A percentile compares a stretch with the other conserved stretches of the same genome.
These are phyloP conservation scores for Zaprionus africanus DNA, from an alignment of 1,140 invertebrate genomes.

Conservation along the genomic window DNA sequence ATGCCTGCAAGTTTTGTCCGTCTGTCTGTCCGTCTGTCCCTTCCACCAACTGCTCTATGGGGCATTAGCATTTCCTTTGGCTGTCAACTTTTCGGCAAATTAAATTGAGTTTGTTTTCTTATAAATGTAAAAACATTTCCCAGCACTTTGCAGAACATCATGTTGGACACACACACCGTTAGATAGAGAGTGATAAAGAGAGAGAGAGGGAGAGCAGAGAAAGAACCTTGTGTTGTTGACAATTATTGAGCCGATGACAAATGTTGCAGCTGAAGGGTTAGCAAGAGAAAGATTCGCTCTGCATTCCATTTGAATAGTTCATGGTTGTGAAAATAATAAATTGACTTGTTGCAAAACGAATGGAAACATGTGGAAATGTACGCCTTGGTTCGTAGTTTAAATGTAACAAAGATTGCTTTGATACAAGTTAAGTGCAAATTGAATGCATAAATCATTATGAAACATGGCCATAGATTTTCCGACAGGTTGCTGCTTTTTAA, in stretches of 20 bases:
- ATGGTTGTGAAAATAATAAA: constrained; percentile 25
- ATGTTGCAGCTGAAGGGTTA: constrained; percentile 33
- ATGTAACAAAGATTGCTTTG: background rate
- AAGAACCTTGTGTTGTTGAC: constrained; percentile 49
- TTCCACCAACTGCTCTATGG: background rate
- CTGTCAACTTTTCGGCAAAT: constrained; percentile 74
- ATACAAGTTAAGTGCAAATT: background rate
- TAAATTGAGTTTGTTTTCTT: constrained; percentile 77
- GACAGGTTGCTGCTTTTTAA: background rate
- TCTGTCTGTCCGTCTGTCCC: background rate
- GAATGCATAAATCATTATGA: background rate
- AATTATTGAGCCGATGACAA: constrained; percentile 80
- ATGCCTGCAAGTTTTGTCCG: constrained; percentile 44
- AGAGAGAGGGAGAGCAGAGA: constrained; percentile 29
- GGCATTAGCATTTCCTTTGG: constrained; percentile 12
- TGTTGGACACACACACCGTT: constrained; percentile 38
- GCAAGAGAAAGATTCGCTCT: constrained; percentile 1
- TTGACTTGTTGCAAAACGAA: constrained; percentile 29
- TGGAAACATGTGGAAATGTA: constrained; percentile 2
- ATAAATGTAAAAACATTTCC: constrained; percentile 76
- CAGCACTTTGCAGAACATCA: constrained; percentile 64
- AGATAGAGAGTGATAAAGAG: background rate
- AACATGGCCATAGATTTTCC: background rate
- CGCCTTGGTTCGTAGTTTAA: background rate
- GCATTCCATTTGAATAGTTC: constrained; percentile 29